A percentile compares a stretch with the other conserved stretches of the same genome.
Evolutionary conservation across 2,888 invertebrate genomes (phyloP).

Genomic region (Spilosoma lubricipeda): DNA sequence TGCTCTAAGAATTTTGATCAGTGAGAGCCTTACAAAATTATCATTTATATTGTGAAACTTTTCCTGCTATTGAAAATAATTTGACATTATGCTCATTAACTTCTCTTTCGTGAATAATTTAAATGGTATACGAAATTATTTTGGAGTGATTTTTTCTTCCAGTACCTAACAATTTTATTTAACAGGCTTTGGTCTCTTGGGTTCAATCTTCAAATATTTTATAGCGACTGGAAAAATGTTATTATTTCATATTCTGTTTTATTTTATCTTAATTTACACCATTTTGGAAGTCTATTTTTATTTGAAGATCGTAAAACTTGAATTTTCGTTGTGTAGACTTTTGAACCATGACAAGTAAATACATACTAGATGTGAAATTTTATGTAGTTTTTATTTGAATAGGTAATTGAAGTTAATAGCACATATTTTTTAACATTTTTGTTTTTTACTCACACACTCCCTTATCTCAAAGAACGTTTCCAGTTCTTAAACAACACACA

Average conservation of each 20-base stretch:
- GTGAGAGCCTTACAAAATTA: slow-evolving; percentile 17
- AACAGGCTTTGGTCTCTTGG: neutral
- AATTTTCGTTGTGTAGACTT: no score
- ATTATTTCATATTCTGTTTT: neutral
- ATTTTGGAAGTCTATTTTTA: no score
- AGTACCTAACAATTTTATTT: neutral
- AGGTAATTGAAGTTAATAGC: no score
- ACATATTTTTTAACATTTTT: no score
- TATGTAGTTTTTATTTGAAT: no score
- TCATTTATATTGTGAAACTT: slow-evolving; percentile 15
- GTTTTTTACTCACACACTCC: no score
- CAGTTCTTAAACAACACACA: no score
- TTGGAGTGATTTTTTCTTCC: neutral
- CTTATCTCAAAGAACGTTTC: no score
- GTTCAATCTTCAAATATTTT: neutral
- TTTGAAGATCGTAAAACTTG: no score
- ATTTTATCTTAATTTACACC: neutral
- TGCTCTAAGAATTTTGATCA: slow-evolving; percentile 21
- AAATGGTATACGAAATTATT: neutral
- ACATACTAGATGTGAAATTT: no score
- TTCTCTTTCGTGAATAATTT: slow-evolving; percentile 8
- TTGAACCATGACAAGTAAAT: no score
- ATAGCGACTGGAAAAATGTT: neutral
- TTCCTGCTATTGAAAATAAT: slow-evolving; percentile 11
- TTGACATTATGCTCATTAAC: slow-evolving; percentile 5